These are phyloP conservation scores for Acanthosepion pharaonis DNA, from an alignment of 2,888 invertebrate genomes.

Conservation along the genomic window DNA sequence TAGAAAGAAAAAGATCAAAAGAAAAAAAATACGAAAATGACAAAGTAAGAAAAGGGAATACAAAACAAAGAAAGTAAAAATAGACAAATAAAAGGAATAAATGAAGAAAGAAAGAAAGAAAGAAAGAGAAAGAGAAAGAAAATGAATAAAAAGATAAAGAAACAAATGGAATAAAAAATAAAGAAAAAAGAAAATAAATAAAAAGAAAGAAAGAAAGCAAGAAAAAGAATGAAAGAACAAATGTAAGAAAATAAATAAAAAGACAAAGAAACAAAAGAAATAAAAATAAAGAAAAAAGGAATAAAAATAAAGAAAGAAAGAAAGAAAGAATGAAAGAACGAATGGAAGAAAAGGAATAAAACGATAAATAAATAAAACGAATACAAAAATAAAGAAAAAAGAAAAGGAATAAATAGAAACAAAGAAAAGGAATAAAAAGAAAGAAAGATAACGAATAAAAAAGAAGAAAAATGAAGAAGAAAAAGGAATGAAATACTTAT, in stretches of 20 bases:
- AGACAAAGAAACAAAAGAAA: background rate
- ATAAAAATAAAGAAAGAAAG: background rate
- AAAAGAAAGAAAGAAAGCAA: background rate
- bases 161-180: background rate
- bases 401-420: background rate
- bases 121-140: background rate
- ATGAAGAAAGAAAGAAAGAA: background rate
- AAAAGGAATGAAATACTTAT: background rate
- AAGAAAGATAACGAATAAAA: background rate
- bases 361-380: background rate
- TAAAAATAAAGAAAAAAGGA: background rate
- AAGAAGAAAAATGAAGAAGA: background rate
- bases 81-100: background rate
- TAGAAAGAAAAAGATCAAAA: background rate
- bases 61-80: background rate
- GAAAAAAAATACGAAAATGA: background rate
- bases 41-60: background rate
- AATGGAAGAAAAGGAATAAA: no score
- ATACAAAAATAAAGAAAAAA: background rate
- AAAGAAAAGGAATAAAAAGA: background rate
- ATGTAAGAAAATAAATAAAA: background rate
- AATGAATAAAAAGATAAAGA: background rate
- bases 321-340: background rate
- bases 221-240: background rate
- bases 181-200: background rate